Evolutionary conservation across 2,888 invertebrate genomes (phyloP), one percentile per base, ranked within the genome.

Genomic region (Caenorhabditis imperialis): DNA sequence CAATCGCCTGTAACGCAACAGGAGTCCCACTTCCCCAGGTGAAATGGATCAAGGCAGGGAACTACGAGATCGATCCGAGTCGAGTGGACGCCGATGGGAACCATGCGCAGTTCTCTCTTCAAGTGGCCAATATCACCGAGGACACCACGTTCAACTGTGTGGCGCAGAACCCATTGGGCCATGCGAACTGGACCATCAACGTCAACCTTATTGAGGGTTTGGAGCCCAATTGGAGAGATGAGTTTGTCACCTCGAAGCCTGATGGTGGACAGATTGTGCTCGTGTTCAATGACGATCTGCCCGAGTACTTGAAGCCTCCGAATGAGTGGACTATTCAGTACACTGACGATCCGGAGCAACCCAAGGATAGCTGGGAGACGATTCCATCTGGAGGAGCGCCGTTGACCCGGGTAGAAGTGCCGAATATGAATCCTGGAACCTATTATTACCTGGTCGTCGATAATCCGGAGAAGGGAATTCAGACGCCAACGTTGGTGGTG

Each of bases 101-200:
- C 16, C 78, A 79, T 35, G 84, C 83, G 7, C 69, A 74, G 40
- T 87, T 86, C 77, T 85, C 85, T 8, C 78, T 87, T 35, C 77
- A 81, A 53, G 82, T 87, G 2, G 75, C 78, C n/a, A 87, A 87
- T 58, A 81, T 88, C 48, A 86, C 84, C 8, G 86, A 86, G 48
- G 84, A 86, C 55, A 83, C 87, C 1, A 82, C 81, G 6, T 87
- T 87, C 80, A 83, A 83, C 48, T 87, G 87, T 65, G 73, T 86
- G 6, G 87, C 87, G 1, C 83, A 85, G 50, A 87, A 87, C 70
- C 85, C 86, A 12, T 75, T 87, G 25, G 87, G 87, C 40, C 75
- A 75, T 6, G 87, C 87, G n/a, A 87, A 87, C 37, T 88, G 87
- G 87, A 87, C 87, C 1, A 88, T 87, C 38, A 57, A 80, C 27